A percentile compares a stretch with the other conserved stretches of the same genome.
Evolutionary conservation across 2,113 vertebrate genomes (phyloP).

Genomic region (Cichladusa arquata): DNA sequence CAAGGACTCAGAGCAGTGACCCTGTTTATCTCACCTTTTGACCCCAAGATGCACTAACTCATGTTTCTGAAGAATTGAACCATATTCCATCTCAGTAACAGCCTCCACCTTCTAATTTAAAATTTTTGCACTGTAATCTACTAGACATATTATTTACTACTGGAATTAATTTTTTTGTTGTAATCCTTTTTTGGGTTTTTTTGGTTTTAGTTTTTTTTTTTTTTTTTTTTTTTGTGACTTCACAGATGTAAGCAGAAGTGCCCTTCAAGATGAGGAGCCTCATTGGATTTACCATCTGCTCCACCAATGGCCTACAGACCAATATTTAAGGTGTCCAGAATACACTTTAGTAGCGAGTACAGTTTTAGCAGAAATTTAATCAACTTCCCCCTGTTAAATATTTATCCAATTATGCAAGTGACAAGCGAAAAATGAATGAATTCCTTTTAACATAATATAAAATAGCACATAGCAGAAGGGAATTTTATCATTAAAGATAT

Average conservation of each 20-base stretch:
- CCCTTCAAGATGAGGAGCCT: neutral
- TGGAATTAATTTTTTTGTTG: neutral
- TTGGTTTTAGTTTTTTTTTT: neutral
- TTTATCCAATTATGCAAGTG: constrained; percentile 47
- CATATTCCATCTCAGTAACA: neutral
- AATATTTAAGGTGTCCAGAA: neutral
- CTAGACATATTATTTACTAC: neutral
- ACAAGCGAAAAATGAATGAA: constrained; percentile 44
- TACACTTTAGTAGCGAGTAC: neutral
- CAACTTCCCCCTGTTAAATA: constrained; percentile 37
- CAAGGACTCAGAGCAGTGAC: neutral
- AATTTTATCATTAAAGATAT: constrained; percentile 48
- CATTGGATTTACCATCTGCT: neutral
- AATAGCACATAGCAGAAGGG: constrained; percentile 53
- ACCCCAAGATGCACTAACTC: neutral
- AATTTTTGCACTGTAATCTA: neutral
- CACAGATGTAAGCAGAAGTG: neutral
- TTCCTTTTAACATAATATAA: constrained; percentile 40
- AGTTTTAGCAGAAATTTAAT: constrained; percentile 33
- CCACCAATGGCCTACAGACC: neutral
- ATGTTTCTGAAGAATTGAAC: neutral
- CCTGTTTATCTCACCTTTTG: neutral
- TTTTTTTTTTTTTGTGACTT: neutral
- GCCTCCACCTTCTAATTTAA: neutral
- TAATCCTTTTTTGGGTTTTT: neutral